Evolutionary conservation across 1,140 invertebrate genomes (phyloP).

Genomic region (Planococcus citri): DNA sequence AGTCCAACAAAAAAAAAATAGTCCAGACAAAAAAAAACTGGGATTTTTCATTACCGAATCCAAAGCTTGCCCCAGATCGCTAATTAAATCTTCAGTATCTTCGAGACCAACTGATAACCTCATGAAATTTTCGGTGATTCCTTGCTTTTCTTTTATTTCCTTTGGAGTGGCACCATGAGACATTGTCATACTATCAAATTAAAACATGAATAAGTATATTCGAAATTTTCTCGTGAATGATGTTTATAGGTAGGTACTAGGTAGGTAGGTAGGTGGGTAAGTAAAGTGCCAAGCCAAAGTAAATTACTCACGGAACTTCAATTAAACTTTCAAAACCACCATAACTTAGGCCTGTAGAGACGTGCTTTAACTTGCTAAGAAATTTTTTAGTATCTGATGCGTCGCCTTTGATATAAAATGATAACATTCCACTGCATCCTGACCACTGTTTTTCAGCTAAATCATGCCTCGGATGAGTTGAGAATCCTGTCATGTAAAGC

Average conservation of each 20-base stretch:
- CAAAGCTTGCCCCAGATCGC: slow-evolving; percentile 75
- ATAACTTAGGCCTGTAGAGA: slow-evolving; percentile 86
- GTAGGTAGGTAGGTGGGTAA: too few relatives aligned
- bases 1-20: too few relatives aligned
- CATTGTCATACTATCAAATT: background rate
- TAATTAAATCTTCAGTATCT: slow-evolving; percentile 69
- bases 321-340: slow-evolving; percentile 91
- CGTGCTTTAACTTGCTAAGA: slow-evolving; percentile 61
- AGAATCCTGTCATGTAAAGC: slow-evolving; percentile 35
- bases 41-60: slow-evolving; percentile 24
- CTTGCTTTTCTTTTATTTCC: slow-evolving; percentile 30
- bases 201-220: background rate
- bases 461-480: slow-evolving; percentile 84
- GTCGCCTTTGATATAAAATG: slow-evolving; percentile 75
- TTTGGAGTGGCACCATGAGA: background rate
- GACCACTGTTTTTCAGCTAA: slow-evolving; percentile 68
- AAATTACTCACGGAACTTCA: slow-evolving; percentile 64
- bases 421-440: slow-evolving; percentile 86
- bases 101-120: slow-evolving; percentile 87
- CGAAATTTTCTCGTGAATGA: too few relatives aligned
- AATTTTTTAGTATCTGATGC: slow-evolving; percentile 64
- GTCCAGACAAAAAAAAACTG: too few relatives aligned
- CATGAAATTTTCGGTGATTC: slow-evolving; percentile 76
- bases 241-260: too few relatives aligned
- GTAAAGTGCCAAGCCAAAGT: background rate